Base-by-base conservation (phyloP, 2,113 vertebrate species). In the Siphamia tubifer region DNA sequence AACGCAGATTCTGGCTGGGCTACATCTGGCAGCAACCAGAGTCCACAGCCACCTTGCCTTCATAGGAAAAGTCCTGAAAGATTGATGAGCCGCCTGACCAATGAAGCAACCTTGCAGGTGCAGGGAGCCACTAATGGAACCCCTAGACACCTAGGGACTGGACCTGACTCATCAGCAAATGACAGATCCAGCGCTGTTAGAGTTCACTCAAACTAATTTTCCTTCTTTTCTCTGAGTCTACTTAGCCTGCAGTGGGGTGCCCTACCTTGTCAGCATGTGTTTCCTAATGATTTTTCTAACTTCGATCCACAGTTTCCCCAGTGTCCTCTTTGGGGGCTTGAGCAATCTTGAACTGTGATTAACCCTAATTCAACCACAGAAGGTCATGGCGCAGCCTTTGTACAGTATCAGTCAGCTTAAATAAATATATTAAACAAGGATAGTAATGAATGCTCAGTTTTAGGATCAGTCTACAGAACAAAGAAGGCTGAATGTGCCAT, bases 31-130 rank as follows among this genome's bases (percentile, higher is more conserved):
- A 27, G 39, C 42, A 36, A 75, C 49, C 64, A 52, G 74, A 53
- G 43, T 75, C 48, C 53, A 23, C 58, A 31, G 60, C 72, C 78
- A 71, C 58, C 60, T 69, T 25, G 52, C 55, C 35, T 53, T 76
- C 23, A 62, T 43, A 65, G 47, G 72, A 36, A 43, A 71, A 39
- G 39, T 61, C 61, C 56, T 89, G 31, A 90, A 89, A 86, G 67
- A 87, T 78, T 87, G 68, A 90, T 89, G 79, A 64, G 74, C 23
- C 47, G 69, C 24, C 30, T 19, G 45, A 48, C 43, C 2, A 9
- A n/a, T 45, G 38, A 36, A 57, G 67, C 32, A 19, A 36, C 27
- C 34, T 62, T n/a, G 3, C 64, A 69, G 69, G 60, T 73, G 65
- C 67, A 77, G 56, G 47, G 42, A 68, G 64, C 51, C 13, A 48